Conservation (phyloP, 2,113 vertebrate species). For the Chamaetylas fuelleborni region DNA sequence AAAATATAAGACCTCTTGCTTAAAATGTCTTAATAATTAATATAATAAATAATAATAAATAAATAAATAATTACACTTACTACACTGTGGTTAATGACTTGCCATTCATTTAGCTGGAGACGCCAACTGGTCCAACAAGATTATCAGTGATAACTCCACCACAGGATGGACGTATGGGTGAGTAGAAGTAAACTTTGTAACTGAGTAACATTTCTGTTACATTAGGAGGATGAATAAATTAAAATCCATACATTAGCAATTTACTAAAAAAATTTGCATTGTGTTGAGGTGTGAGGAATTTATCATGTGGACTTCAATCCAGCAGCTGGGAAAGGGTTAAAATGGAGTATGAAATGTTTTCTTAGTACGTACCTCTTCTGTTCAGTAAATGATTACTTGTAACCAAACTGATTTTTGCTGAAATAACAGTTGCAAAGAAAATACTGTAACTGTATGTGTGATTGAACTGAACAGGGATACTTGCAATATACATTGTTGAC, state of each 20-base stretch:
- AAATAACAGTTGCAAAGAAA: not conserved
- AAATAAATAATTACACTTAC: no score
- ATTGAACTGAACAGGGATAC: not conserved
- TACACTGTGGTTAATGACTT: not conserved
- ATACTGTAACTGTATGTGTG: not conserved
- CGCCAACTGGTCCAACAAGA: slow-evolving; percentile 58
- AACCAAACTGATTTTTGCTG: not conserved
- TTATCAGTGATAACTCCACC: slow-evolving; percentile 82
- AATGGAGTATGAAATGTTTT: not conserved
- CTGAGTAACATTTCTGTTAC: not conserved
- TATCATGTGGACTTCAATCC: not conserved
- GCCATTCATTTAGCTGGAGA: slow-evolving; percentile 67
- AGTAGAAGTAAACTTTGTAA: slow-evolving; percentile 8
- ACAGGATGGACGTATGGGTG: slow-evolving; percentile 82
- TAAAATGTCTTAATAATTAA: not conserved
- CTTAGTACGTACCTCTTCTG: not conserved
- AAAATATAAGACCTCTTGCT: not conserved
- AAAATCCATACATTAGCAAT: not conserved
- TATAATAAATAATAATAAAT: no score
- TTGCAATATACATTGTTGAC: not conserved
- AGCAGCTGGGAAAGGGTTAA: not conserved
- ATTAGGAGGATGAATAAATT: not conserved
- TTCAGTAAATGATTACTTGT: not conserved
- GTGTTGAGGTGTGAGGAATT: not conserved
- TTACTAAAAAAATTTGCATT: not conserved